These are phyloP conservation scores for Nematostella vectensis DNA, from an alignment of 92 coral and sea anemone species.

Conservation along the genomic window DNA sequence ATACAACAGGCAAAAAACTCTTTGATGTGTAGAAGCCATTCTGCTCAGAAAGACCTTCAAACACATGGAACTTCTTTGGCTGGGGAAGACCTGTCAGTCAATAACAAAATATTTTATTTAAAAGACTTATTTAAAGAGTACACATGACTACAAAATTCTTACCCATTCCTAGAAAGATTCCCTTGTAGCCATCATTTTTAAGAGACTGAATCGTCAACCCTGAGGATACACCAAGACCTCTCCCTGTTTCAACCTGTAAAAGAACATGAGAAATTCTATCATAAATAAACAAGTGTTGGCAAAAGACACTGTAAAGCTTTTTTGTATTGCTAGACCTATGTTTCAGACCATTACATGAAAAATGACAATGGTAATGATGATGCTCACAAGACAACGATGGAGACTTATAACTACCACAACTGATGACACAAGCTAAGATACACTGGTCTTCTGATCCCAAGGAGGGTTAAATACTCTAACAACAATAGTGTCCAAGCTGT, in stretches of 20 bases:
- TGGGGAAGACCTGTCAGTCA: conserved; percentile 77
- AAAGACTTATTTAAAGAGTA: background rate
- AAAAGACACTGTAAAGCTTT: too few species aligned
- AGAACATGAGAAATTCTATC: too few species aligned
- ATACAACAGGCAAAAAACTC: conserved; percentile 80
- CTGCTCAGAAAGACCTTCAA: conserved; percentile 55
- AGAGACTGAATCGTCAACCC: conserved; percentile 66
- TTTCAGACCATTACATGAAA: too few species aligned
- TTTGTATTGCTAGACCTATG: too few species aligned
- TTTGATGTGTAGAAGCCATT: conserved; percentile 96
- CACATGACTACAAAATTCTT: conserved; percentile 5
- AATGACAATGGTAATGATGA: too few species aligned
- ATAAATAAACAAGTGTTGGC: too few species aligned
- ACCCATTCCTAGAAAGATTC: conserved; percentile 93
- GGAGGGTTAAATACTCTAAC: too few species aligned
- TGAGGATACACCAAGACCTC: conserved; percentile 50
- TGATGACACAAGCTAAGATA: too few species aligned
- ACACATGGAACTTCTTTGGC: conserved; percentile 77
- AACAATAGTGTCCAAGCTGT: too few species aligned
- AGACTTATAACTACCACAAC: too few species aligned
- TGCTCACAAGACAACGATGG: too few species aligned
- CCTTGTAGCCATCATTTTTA: conserved; percentile 62
- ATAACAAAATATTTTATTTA: background rate
- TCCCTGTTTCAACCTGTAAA: conserved; percentile 69
- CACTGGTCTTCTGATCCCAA: too few species aligned